phyloP scores from a whole-genome alignment of 2,797 vertebrate species.

The Neosilurus hyrtlii region DNA sequence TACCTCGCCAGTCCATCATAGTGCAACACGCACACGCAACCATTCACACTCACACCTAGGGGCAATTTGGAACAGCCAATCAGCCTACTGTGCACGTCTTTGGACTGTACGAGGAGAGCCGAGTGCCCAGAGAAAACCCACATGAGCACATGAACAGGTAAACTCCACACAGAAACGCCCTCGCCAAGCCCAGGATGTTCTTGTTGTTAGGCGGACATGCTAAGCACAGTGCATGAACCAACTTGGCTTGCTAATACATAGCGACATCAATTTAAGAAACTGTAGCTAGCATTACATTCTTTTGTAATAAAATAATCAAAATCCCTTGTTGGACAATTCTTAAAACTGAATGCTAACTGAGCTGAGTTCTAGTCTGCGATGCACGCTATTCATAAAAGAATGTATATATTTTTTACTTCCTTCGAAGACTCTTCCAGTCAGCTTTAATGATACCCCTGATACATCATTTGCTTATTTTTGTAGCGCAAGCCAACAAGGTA shows the following conservation, averaged over 20 bases:
- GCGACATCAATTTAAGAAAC: not conserved
- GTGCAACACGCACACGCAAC: too few relatives aligned
- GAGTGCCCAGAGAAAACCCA: too few relatives aligned
- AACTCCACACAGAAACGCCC: too few relatives aligned
- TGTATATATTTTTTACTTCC: not conserved
- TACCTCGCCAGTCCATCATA: too few relatives aligned
- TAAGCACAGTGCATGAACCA: not conserved
- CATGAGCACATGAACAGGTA: too few relatives aligned
- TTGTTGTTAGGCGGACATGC: too few relatives aligned
- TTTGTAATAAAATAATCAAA: too few relatives aligned
- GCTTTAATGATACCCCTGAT: slow-evolving; percentile 22
- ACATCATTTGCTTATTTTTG: slow-evolving; percentile 29
- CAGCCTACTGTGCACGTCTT: too few relatives aligned
- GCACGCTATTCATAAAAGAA: not conserved
- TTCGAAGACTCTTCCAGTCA: slow-evolving; percentile 6
- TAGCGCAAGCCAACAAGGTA: slow-evolving; percentile 29
- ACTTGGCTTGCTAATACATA: not conserved
- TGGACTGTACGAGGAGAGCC: too few relatives aligned
- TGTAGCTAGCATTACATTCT: not conserved
- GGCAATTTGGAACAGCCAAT: too few relatives aligned
- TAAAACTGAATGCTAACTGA: not conserved
- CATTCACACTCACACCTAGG: too few relatives aligned
- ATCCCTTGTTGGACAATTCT: not conserved
- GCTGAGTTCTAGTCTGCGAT: not conserved
- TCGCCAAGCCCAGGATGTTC: too few relatives aligned